Evolutionary conservation across 2,888 invertebrate species (phyloP).

Genomic region (Taphrorychus bicolor): DNA sequence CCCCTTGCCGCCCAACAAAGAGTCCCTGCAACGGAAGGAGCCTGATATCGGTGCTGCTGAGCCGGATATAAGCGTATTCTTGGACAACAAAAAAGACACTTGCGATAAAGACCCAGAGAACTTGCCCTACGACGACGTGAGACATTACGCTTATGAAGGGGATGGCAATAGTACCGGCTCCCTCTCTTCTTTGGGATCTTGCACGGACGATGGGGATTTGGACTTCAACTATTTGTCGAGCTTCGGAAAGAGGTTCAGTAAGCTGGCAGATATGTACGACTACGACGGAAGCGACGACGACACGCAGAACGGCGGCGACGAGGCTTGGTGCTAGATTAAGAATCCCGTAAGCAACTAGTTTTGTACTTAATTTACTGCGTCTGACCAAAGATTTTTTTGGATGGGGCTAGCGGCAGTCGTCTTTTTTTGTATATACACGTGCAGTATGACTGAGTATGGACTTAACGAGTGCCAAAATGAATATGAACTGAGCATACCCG

Average conservation of each 20-base stretch:
- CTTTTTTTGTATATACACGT: slow-evolving; percentile 23
- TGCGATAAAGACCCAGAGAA: slow-evolving; percentile 92
- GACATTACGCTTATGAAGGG: slow-evolving; percentile 98
- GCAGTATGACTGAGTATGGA: slow-evolving; percentile 18
- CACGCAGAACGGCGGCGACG: slow-evolving; percentile 77
- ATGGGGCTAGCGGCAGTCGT: slow-evolving; percentile 44
- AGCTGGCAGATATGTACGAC: slow-evolving; percentile 94
- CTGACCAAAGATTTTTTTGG: slow-evolving; percentile 54
- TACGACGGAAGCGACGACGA: slow-evolving; percentile 85
- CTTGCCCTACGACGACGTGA: slow-evolving; percentile 93
- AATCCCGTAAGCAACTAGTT: slow-evolving; percentile 14
- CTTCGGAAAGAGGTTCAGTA: slow-evolving; percentile 95
- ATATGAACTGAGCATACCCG: slow-evolving; percentile 2
- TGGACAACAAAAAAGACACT: slow-evolving; percentile 87
- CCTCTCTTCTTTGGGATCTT: slow-evolving; percentile 89
- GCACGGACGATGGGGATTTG: slow-evolving; percentile 69
- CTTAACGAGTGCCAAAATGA: slow-evolving; percentile 26
- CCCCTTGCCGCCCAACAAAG: slow-evolving; percentile 47
- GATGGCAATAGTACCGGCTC: slow-evolving; percentile 92
- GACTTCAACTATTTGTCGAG: slow-evolving; percentile 94
- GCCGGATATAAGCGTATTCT: slow-evolving; percentile 84
- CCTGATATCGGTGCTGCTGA: slow-evolving; percentile 68
- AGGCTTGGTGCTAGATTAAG: slow-evolving; percentile 77
- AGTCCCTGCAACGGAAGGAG: slow-evolving; percentile 55
- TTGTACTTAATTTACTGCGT: slow-evolving; percentile 51